Percentiles rank a stretch among this genome's conserved stretches.
phyloP scores from a whole-genome alignment of 2,113 vertebrate species.

The Mesembrinibis cayennensis region DNA sequence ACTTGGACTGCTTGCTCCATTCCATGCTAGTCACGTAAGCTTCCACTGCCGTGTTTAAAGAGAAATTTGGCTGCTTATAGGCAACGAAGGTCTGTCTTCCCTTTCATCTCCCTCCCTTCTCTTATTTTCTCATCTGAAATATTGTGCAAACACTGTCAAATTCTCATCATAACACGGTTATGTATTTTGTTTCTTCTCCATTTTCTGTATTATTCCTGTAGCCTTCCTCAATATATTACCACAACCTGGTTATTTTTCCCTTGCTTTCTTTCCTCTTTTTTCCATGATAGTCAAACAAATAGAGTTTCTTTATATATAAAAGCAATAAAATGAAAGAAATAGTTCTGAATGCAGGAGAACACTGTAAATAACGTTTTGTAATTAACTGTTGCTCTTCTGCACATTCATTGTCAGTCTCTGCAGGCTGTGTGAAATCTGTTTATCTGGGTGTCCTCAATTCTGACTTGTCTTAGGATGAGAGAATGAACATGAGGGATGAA shows the following conservation, averaged over 20 bases:
- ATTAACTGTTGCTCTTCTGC: neutral
- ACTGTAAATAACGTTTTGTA: neutral
- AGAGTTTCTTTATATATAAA: neutral
- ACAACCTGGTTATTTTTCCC: neutral
- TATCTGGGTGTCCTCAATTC: neutral
- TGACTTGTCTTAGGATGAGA: neutral
- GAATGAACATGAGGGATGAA: neutral
- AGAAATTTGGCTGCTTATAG: neutral
- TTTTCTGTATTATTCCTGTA: neutral
- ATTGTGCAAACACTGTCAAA: neutral
- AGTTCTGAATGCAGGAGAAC: neutral
- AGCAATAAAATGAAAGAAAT: neutral
- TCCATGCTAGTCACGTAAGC: neutral
- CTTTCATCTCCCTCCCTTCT: neutral
- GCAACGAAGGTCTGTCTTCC: neutral
- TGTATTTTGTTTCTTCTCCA: neutral
- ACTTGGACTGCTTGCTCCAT: neutral
- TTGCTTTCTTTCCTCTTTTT: neutral
- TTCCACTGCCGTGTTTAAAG: neutral
- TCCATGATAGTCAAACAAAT: neutral
- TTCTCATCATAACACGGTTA: neutral
- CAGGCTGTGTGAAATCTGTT: neutral
- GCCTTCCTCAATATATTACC: neutral
- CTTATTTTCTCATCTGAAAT: neutral
- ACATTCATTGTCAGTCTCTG: neutral